Evolutionary conservation across 2,888 invertebrate genomes (phyloP), one percentile per base, ranked within the genome.

Genomic region (Capitulum mitella): DNA sequence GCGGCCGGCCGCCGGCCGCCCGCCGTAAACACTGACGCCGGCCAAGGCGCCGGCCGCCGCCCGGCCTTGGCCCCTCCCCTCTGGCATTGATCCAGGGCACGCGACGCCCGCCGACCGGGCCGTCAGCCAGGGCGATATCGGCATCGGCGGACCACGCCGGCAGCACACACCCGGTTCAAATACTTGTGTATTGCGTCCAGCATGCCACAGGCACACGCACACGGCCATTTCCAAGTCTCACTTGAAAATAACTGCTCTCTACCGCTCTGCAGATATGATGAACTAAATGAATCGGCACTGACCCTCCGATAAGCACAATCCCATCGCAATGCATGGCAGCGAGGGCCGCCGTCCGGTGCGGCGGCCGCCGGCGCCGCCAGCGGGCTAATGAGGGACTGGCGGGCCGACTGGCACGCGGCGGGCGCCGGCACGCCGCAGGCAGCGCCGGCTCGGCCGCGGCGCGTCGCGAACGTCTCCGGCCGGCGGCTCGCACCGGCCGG

Each of bases 121-220:
- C 26, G 22, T 22, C 51, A 19, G 51, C 51, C 19, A 51, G 6
- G 6, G 51, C 22, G 26, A 3, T 51, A 1, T 51, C 26, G 19
- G 51, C 26, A n/a, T n/a, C n/a, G n/a, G n/a, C n/a, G n/a, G 51
- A 6, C 29, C 58, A 58, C 10, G 51, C 6, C 51, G n/a, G 10
- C 58, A 58, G 3, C 26, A 1, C 1, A 12, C 58, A 46, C 29
- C n/a, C 8, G 8, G 10, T n/a, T n/a, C 26, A 5, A n/a, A 26
- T 12, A 29, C 10, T 29, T 10, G 26, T 58, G 58, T 58, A 58
- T 58, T 58, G 58, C 58, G 58, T n/a, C 54, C 12, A 29, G 58
- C 29, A 58, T 58, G 58, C n/a, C 58, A 29, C 58, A 58, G 58
- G n/a, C 58, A 58, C 58, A n/a, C 58, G n/a, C 58, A 51, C 51